These are phyloP conservation scores for Anseranas semipalmata DNA, from an alignment of 2,113 vertebrate genomes.

Conservation along the genomic window DNA sequence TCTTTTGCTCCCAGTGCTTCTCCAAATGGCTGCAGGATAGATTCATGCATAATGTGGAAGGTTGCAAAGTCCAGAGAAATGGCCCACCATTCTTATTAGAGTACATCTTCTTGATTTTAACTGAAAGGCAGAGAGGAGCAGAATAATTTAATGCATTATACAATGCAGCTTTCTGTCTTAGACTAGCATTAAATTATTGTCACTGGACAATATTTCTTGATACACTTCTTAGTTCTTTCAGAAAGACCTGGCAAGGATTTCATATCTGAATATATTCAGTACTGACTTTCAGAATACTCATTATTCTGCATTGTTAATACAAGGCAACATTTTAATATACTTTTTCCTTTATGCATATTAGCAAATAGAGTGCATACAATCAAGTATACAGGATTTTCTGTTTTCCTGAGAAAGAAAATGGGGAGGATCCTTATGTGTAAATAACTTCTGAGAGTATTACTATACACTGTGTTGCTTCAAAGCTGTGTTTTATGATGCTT, in stretches of 20 bases:
- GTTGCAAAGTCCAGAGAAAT: not conserved
- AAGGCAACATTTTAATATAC: not conserved
- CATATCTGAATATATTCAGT: not conserved
- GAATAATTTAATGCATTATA: not conserved
- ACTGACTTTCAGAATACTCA: not conserved
- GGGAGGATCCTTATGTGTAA: not conserved
- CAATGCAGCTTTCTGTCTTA: conserved; percentile 1
- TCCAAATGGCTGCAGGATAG: conserved; percentile 21
- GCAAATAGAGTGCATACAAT: not conserved
- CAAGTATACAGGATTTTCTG: not conserved
- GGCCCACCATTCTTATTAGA: not conserved
- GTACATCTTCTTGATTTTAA: not conserved
- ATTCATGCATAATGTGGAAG: not conserved
- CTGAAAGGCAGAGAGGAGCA: not conserved
- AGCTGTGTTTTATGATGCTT: not conserved
- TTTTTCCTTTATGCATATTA: not conserved
- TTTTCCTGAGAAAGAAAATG: not conserved
- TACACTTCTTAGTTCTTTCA: not conserved
- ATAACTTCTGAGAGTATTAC: not conserved
- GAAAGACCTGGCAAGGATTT: not conserved
- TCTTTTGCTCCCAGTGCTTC: conserved; percentile 28
- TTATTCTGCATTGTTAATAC: not conserved
- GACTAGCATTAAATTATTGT: not conserved
- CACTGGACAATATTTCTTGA: not conserved
- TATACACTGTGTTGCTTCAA: not conserved